Conservation (phyloP, 2,797 vertebrate species). For the Tapera naevia region DNA sequence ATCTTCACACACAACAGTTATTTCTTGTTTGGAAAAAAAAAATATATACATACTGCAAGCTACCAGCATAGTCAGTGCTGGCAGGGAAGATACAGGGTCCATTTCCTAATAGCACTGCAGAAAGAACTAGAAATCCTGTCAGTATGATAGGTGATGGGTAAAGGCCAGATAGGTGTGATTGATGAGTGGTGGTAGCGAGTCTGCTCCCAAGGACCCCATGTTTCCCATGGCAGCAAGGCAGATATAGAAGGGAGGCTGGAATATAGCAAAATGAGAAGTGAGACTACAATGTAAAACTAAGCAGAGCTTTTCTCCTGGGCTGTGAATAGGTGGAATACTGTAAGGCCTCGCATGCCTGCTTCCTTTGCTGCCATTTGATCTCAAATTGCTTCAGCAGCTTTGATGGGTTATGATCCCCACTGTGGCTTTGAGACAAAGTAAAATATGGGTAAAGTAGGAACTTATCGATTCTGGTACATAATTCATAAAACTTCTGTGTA, state of each 20-base stretch:
- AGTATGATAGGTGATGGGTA: background rate
- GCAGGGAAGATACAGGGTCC: background rate
- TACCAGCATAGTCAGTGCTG: background rate
- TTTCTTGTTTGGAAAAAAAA: background rate
- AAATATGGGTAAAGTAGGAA: constrained; percentile 49
- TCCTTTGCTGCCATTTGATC: background rate
- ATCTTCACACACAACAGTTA: background rate
- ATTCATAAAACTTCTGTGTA: constrained; percentile 69
- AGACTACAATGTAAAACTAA: background rate
- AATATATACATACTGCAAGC: background rate
- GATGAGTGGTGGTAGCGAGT: background rate
- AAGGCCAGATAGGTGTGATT: background rate
- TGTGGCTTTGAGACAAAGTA: constrained; percentile 44
- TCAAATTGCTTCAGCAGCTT: constrained; percentile 41
- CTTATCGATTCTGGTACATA: constrained; percentile 66
- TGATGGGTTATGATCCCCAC: constrained; percentile 29
- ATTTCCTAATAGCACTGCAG: background rate
- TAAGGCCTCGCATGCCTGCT: background rate
- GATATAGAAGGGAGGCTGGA: background rate
- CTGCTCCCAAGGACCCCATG: background rate
- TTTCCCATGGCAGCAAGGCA: fast-evolving
- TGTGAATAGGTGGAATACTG: background rate
- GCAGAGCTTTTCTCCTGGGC: background rate
- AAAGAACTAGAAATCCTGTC: background rate
- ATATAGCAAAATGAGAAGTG: background rate